Evolutionary conservation across 2,888 invertebrate species (phyloP).

Genomic region (Nephrotoma guestfalica): DNA sequence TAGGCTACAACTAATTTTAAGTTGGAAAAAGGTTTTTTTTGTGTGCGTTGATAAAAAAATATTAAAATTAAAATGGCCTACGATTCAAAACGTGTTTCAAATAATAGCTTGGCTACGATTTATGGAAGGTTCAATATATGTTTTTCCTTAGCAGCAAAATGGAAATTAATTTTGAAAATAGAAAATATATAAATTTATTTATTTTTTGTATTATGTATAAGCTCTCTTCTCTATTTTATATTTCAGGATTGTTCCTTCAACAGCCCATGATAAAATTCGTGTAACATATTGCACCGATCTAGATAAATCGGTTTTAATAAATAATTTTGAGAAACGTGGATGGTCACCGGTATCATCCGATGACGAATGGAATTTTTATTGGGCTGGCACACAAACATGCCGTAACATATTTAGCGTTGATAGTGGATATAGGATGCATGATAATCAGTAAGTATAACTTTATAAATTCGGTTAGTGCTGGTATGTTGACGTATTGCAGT

Average conservation of each 20-base stretch:
- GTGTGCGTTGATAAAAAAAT: background rate
- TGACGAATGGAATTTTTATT: constrained; percentile 94
- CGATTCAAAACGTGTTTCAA: constrained; percentile 18
- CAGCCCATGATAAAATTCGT: constrained; percentile 12
- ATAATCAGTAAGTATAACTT: constrained; percentile 57
- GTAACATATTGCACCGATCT: constrained; percentile 37
- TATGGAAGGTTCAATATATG: constrained; percentile 29
- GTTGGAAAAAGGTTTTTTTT: background rate
- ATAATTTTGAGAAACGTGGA: constrained; percentile 83
- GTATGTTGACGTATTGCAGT: too few relatives aligned
- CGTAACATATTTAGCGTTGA: constrained; percentile 84
- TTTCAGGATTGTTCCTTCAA: constrained; percentile 15
- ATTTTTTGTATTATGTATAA: background rate
- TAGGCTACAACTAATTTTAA: background rate
- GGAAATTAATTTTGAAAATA: background rate
- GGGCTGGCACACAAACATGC: constrained; percentile 86
- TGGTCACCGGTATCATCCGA: constrained; percentile 73
- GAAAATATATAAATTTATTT: background rate
- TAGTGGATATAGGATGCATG: constrained; percentile 79
- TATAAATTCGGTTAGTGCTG: background rate
- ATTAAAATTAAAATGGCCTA: constrained; percentile 13
- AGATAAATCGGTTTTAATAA: constrained; percentile 83
- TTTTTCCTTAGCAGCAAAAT: background rate
- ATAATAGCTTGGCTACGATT: constrained; percentile 25
- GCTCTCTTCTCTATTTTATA: constrained; percentile 4